Evolutionary conservation across 1,140 invertebrate genomes (phyloP), one percentile per base, ranked within the genome.

Genomic region (Venustaconcha ellipsiformis): DNA sequence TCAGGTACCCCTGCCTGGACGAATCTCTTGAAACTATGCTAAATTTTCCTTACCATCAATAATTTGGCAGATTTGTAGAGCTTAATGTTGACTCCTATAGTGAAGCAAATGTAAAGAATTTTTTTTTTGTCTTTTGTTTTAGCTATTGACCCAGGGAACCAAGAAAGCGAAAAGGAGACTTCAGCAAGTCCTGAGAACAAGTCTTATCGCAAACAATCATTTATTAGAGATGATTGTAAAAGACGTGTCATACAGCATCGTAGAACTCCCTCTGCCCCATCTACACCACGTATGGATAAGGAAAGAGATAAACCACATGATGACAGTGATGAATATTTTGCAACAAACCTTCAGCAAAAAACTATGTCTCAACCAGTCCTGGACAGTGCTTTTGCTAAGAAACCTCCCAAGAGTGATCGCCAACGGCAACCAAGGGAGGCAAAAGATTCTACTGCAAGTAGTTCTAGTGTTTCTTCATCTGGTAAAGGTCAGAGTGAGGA

Each of bases 171-270:
- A 5, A 57, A 37, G n/a, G 73, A 70, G 18, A 59, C 1, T 11
- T 72, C 71, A 17, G 60, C 70, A 17, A 78, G 67, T 58, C 70
- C 75, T 58, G 76, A 78, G 15, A 69, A 73, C 59, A 62, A 63
- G 14, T 20, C 80, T 8, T 57, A 78, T 57, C 67, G 81, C 15
- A 83, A 83, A 74, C 80, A 83, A 58, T 84, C 83, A 2, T 88
- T 88, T 75, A 72, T 84, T 48, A 76, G 87, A 57, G 81, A 80
- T 62, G 87, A 88, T 64, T 80, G 83, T n/a, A 83, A 84, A 66
- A 78, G 87, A 17, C 79, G 79, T 48, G 83, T 84, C 14, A 72
- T 87, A 30, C 81, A 80, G 64, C 82, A 83, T 62, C 80, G 86
- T 17, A 80, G 83, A 18, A 82, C 82, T 8, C 82, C 87, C 6